Base-by-base conservation (phyloP, 2,888 invertebrate species). In the Platycheirus rosarum region DNA sequence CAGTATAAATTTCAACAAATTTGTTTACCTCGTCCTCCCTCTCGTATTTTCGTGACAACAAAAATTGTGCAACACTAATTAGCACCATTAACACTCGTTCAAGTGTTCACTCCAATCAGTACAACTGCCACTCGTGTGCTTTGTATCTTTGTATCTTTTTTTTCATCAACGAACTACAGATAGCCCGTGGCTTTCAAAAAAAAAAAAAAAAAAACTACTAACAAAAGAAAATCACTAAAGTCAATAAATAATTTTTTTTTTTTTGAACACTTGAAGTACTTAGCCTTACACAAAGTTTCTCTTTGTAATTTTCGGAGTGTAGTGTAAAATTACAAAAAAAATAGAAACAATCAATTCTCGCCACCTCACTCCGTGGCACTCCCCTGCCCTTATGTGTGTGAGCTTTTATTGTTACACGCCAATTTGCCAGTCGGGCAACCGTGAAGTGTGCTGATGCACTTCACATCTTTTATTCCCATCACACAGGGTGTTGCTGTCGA, bases 41-140 rank as follows among this genome's bases (percentile, higher is more conserved):
- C 49, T 20, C 32, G 13, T 35, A 1, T 7, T 18, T 60, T 18
- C 55, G 51, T 76, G 66, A 62, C 60, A 60, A 8, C 18, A 42
- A 62, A 63, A 46, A 73, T 77, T 77, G 82, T 77, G 71, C 68
- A 77, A 82, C 44, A 68, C 63, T 63, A 82, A 82, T 82, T 82
- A 77, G 82, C 71, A 55, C 77, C 63, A 63, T 82, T 82, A 68
- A 57, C 82, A 75, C 71, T 29, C 37, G 63, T 62, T 70, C 37
- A 70, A 42, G 2, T 57, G 55, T 63, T 63, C 51, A 26, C 69
- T 46, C 26, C 46, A 63, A 37, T 46, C 32, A 29, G 37, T 13
- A 13, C 9, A 2, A 11, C 4, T 44, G 44, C 60, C 32, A 42
- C 11, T 35, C 9, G 23, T 3, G 9, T n/a, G 26, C 26, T 35